A percentile compares a stretch with the other conserved stretches of the same genome.
Conservation (phyloP, 2,797 vertebrate species). For the Helicolenus hilgendorfi region DNA sequence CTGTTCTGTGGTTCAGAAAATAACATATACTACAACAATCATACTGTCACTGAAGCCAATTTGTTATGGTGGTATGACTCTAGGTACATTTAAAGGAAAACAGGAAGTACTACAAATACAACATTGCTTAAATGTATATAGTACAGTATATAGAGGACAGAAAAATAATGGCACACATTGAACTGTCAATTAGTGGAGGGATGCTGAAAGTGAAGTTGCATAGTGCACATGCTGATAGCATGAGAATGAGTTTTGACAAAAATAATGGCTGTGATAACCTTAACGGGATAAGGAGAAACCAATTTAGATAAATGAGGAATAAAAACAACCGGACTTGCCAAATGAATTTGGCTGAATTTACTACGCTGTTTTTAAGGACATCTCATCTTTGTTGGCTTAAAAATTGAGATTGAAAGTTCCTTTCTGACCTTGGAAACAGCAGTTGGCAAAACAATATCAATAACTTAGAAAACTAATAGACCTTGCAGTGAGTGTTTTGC, state of each 20-base stretch:
- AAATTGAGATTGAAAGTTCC: background rate
- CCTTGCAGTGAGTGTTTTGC: background rate
- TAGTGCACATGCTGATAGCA: background rate
- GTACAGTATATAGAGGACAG: background rate
- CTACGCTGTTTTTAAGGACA: background rate
- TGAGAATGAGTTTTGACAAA: background rate
- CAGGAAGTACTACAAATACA: background rate
- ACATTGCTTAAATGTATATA: background rate
- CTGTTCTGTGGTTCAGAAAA: constrained; percentile 40
- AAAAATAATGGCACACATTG: background rate
- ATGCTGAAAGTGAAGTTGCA: background rate
- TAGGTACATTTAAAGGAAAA: background rate
- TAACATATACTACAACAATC: constrained; percentile 5
- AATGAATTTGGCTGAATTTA: background rate
- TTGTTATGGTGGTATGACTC: background rate
- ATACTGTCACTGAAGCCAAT: constrained; percentile 3
- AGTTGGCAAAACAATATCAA: background rate
- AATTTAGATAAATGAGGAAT: background rate
- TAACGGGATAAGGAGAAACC: background rate
- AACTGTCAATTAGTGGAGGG: background rate
- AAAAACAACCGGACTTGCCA: background rate
- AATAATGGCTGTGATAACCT: background rate
- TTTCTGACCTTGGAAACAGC: constrained; percentile 7
- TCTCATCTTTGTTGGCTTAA: background rate
- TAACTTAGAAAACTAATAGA: constrained; percentile 6